These are phyloP conservation scores for Chrysocyon brachyurus DNA, from an alignment of 2,797 vertebrate genomes.

Conservation along the genomic window DNA sequence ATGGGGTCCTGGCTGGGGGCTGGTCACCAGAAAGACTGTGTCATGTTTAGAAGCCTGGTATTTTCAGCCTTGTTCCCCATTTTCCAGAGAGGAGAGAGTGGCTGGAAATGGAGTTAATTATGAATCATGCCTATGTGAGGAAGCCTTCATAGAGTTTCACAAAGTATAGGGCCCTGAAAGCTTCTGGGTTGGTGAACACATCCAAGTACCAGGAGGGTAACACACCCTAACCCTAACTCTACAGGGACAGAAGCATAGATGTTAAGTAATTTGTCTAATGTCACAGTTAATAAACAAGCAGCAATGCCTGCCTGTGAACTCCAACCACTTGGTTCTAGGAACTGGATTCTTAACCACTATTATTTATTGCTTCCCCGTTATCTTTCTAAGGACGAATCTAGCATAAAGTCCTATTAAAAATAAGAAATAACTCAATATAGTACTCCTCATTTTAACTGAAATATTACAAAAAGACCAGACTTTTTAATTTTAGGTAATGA, in stretches of 20 bases:
- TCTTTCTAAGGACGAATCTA: not conserved
- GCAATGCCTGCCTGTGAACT: not conserved
- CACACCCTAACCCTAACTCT: not conserved
- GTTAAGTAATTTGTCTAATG: not conserved
- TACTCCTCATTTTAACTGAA: not conserved
- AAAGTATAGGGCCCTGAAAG: not conserved
- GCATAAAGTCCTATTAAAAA: not conserved
- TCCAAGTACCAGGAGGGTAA: not conserved
- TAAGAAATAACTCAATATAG: not conserved
- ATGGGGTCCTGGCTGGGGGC: not conserved
- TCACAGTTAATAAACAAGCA: not conserved
- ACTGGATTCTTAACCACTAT: not conserved
- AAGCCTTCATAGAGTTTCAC: not conserved
- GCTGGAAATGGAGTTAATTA: not conserved
- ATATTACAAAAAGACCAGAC: not conserved
- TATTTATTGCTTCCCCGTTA: not conserved
- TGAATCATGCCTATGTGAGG: not conserved
- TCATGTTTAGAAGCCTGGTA: not conserved
- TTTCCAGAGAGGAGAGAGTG: not conserved
- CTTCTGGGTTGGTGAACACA: not conserved
- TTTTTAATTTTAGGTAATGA: slow-evolving; percentile 59
- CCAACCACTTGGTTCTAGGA: not conserved
- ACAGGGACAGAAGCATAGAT: not conserved
- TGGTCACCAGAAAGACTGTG: not conserved
- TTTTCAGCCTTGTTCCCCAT: not conserved